Evolutionary conservation across 1,140 invertebrate species (phyloP).

Genomic region (Whitmania pigra): DNA sequence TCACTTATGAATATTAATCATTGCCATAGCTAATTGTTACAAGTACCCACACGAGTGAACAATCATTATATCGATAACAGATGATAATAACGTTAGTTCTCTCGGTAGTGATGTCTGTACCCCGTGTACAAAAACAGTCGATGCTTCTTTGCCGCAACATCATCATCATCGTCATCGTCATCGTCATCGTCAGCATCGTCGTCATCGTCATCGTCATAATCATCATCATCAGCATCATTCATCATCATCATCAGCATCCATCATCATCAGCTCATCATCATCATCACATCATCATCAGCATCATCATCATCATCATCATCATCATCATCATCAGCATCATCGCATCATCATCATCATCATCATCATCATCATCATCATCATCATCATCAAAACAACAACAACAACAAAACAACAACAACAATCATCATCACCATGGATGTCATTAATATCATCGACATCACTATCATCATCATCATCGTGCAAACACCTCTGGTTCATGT

Average conservation of each 20-base stretch:
- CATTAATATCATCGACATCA: background rate
- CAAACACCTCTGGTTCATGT: too few relatives aligned
- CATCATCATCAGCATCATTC: constrained; percentile 2
- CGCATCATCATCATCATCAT: background rate
- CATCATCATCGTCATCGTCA: background rate
- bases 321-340: background rate
- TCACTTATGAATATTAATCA: background rate
- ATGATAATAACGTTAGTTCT: background rate
- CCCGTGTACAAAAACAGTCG: background rate
- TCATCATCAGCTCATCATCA: too few relatives aligned
- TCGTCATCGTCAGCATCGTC: background rate
- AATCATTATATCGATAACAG: too few relatives aligned
- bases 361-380: constrained; percentile 1
- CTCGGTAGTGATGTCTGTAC: background rate
- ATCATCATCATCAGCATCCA: constrained; percentile 2
- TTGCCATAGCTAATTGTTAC: too few relatives aligned
- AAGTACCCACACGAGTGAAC: too few relatives aligned
- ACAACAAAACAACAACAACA: too few relatives aligned
- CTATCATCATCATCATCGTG: background rate
- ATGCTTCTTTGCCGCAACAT: background rate
- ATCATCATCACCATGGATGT: background rate
- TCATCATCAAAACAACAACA: background rate
- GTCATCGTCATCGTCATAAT: background rate
- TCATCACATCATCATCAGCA: background rate
- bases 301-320: background rate